Evolutionary conservation across 2,888 invertebrate genomes (phyloP).

Genomic region (Habrosyne pyritoides): DNA sequence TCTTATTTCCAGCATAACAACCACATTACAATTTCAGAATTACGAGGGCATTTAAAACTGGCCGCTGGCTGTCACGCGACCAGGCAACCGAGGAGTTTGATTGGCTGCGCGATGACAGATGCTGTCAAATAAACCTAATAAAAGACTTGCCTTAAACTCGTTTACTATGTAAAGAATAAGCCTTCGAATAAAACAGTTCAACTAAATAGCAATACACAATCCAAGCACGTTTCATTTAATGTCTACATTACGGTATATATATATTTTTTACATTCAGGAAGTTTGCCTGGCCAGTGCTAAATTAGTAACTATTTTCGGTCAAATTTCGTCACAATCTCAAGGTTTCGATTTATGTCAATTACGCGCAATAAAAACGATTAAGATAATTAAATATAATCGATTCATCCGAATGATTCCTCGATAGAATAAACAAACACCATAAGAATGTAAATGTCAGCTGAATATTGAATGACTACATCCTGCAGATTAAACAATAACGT

Average conservation of each 20-base stretch:
- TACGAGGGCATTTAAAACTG: too few relatives aligned
- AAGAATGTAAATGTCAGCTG: not conserved
- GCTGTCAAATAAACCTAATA: too few relatives aligned
- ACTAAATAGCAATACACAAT: not conserved
- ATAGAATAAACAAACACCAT: not conserved
- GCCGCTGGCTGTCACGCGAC: too few relatives aligned
- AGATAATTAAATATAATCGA: not conserved
- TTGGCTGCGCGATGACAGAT: too few relatives aligned
- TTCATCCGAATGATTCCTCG: not conserved
- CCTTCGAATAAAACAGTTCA: not conserved
- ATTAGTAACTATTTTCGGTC: not conserved
- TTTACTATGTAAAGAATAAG: too few relatives aligned
- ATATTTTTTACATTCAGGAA: constrained; percentile 2
- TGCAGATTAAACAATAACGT: not conserved
- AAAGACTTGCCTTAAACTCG: too few relatives aligned
- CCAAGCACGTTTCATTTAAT: not conserved
- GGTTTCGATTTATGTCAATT: not conserved
- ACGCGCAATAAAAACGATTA: not conserved
- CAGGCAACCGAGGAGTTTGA: too few relatives aligned
- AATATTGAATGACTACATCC: not conserved
- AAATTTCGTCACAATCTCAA: not conserved
- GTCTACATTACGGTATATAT: not conserved
- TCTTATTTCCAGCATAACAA: too few relatives aligned
- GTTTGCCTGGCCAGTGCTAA: not conserved
- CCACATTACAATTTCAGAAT: too few relatives aligned